Base-by-base conservation (phyloP, 2,797 vertebrate species). In the Scarus forsteni region DNA sequence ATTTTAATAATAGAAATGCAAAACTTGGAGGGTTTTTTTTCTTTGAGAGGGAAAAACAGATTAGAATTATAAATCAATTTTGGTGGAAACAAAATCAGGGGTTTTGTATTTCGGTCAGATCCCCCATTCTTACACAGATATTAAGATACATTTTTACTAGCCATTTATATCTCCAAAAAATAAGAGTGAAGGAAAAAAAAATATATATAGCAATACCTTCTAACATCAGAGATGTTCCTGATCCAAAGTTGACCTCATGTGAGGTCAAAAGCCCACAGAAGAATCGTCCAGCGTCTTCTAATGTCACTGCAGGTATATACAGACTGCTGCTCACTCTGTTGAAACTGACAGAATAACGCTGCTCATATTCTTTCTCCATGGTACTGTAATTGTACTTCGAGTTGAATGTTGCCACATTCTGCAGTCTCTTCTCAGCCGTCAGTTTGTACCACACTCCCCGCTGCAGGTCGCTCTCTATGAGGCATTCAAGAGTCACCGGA, bases 371-470 rank as follows among this genome's bases (percentile, higher is more conserved):
- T 3, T 54, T 46, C 38, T 18, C 15, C 57, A 65, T 9, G 7
- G 3, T 4, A 19, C 1, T 56, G 1, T 7, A 7, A n/a, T 70
- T 60, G 34, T 12, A 66, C 0, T 0, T 0, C 2, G 1, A 0
- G 8, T 79, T 0, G 0, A 49, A 0, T 10, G 40, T 18, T 1
- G 35, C 66, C 18, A 83, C 61, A 18, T 53, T 38, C 70, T 73
- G 73, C 1, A 83, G 55, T 58, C 16, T 42, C 19, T 39, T 74
- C 42, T 10, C 59, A 35, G 10, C 3, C 1, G 58, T 77, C 27
- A 70, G 12, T 50, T 77, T 83, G 66, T 83, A 83, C 81, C 81
- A 83, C 8, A 77, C 43, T 0, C 19, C 60, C 36, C 10, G 67
- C 0, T 0, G 3, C 3, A 60, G 3, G 7, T 3, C 1, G 34